Evolutionary conservation across 2,888 invertebrate genomes (phyloP), one percentile per base, ranked within the genome.

Genomic region (Pterostichus niger): DNA sequence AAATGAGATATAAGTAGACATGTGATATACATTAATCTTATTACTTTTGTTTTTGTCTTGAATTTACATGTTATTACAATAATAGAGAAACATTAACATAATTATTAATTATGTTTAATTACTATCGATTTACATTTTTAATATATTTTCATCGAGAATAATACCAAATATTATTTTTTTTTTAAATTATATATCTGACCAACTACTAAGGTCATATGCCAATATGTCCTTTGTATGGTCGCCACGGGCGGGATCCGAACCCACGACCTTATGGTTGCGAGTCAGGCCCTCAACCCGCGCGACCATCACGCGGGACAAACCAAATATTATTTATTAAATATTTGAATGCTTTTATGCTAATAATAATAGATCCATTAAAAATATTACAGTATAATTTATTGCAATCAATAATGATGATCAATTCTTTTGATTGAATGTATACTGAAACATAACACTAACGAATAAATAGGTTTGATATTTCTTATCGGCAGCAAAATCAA

Each of bases 371-470:
- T 2, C 24, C 24, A 24, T 24, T 24, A 24, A 24, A 1, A 24
- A 24, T 24, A 24, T 24, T 24, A 24, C 3, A 49, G 2, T 15
- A 9, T 61, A 9, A 61, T 61, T 24, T 24, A 61, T 61, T 31
- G 10, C 59, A 10, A 11, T 9, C 59, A 61, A 10, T 31, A 7
- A 7, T 33, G 61, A 61, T 61, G 31, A n/a, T 61, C 61, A 61
- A 61, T 61, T 61, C 4, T 24, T 61, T 13, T 61, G 31, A 61
- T 61, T 61, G 61, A 10, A n/a, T 33, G 61, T 61, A 31, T 61
- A 33, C 31, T 61, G 17, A 56, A 56, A 56, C 56, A 56, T 15
- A 17, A 15, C 9, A 56, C 9, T 17, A 56, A 56, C 56, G 56
- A 17, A 17, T 15, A 17, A 31, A 9, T 31, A 31, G 9, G 59